A percentile compares a stretch with the other conserved stretches of the same genome.
Conservation (phyloP, 2,113 vertebrate species). For the Psephotus haematonotus region DNA sequence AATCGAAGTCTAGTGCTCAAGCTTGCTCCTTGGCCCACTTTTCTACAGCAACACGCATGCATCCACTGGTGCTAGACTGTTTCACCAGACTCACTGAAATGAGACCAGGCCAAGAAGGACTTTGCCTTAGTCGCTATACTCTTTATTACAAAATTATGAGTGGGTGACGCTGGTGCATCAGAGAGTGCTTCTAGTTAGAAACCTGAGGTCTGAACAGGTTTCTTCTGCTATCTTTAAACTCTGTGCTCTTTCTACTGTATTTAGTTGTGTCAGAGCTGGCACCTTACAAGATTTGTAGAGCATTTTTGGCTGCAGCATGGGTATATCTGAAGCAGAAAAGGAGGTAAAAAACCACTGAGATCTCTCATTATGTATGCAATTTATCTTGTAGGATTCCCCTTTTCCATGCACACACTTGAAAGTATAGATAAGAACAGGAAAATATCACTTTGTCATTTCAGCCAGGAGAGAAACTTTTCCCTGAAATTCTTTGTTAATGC, state of each 20-base stretch:
- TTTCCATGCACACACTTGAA: background rate
- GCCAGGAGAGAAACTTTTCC: background rate
- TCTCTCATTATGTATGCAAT: background rate
- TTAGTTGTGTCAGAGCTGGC: background rate
- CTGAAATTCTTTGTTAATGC: background rate
- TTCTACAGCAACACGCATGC: background rate
- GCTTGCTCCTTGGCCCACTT: background rate
- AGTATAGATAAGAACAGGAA: background rate
- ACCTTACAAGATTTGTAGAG: background rate
- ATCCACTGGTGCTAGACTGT: background rate
- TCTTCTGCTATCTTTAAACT: background rate
- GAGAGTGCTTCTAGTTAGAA: background rate
- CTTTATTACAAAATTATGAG: background rate
- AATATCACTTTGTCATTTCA: background rate
- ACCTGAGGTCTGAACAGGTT: background rate
- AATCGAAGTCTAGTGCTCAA: background rate
- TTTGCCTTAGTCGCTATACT: background rate
- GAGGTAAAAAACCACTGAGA: background rate
- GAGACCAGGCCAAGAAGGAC: background rate
- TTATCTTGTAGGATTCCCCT: background rate
- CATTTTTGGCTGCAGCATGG: background rate
- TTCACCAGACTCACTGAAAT: background rate
- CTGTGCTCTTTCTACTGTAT: background rate
- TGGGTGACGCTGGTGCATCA: background rate
- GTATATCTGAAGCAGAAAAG: background rate